These are phyloP conservation scores for Catocala sponsa DNA, from an alignment of 2,888 invertebrate genomes.

Conservation along the genomic window DNA sequence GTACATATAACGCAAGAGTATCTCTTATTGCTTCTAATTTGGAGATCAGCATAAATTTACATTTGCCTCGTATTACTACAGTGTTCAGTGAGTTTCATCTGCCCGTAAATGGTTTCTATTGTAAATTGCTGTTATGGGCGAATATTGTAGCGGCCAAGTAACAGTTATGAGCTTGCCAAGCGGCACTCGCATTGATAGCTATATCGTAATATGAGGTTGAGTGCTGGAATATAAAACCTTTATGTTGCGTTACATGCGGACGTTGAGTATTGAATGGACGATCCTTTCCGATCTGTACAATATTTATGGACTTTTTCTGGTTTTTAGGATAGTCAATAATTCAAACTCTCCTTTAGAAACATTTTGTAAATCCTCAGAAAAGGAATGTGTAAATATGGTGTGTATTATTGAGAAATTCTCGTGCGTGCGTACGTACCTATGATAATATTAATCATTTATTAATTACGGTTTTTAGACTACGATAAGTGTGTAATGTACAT, in stretches of 20 bases:
- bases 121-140: slow-evolving; percentile 2
- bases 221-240: not conserved
- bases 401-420: too few relatives aligned
- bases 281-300: too few relatives aligned
- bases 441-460: too few relatives aligned
- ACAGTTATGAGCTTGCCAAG: slow-evolving; percentile 6
- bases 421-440: too few relatives aligned
- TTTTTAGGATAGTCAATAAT: too few relatives aligned
- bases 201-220: not conserved
- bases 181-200: not conserved
- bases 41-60: slow-evolving; percentile 6
- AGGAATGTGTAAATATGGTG: too few relatives aligned
- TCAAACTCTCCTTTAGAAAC: too few relatives aligned
- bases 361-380: too few relatives aligned
- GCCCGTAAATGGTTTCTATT: not conserved
- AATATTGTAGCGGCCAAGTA: not conserved
- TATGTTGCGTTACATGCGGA: not conserved
- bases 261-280: not conserved
- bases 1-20: not conserved
- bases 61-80: not conserved
- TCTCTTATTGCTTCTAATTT: slow-evolving; percentile 3
- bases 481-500: too few relatives aligned
- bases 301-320: too few relatives aligned
- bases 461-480: too few relatives aligned
- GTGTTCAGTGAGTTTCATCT: slow-evolving; percentile 7